These are phyloP conservation scores for Anaspis maculata DNA, from an alignment of 2,888 invertebrate genomes.

Conservation along the genomic window DNA sequence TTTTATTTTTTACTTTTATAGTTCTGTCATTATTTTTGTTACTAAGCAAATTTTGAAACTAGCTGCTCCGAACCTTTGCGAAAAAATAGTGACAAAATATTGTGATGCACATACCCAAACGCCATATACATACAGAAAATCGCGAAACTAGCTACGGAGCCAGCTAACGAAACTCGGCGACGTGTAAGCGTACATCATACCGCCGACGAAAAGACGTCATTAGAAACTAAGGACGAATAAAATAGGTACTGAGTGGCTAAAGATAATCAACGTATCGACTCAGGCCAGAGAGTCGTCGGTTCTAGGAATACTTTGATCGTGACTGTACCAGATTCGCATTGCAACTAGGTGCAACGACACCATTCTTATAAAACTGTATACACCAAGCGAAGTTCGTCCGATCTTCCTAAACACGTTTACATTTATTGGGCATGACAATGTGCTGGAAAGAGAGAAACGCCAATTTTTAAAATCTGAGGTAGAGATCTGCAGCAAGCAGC, in stretches of 20 bases:
- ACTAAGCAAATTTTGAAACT: too few relatives aligned
- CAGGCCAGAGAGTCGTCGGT: background rate
- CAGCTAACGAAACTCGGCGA: too few relatives aligned
- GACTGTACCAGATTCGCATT: slow-evolving; percentile 31
- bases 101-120: too few relatives aligned
- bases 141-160: too few relatives aligned
- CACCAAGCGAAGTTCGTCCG: slow-evolving; percentile 7
- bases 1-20: too few relatives aligned
- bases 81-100: too few relatives aligned
- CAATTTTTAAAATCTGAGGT: background rate
- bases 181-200: too few relatives aligned
- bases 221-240: slow-evolving; percentile 7
- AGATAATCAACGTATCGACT: slow-evolving; percentile 9
- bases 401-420: slow-evolving; percentile 12
- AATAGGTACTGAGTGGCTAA: too few relatives aligned
- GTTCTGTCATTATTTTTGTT: too few relatives aligned
- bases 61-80: too few relatives aligned
- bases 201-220: slow-evolving; percentile 12
- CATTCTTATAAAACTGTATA: slow-evolving; percentile 23
- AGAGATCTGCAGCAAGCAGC: too few relatives aligned
- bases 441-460: slow-evolving; percentile 12
- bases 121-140: too few relatives aligned
- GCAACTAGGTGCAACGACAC: slow-evolving; percentile 37
- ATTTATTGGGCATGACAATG: slow-evolving; percentile 14
- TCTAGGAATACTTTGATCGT: slow-evolving; percentile 16